Evolutionary conservation across 2,113 vertebrate genomes (phyloP).

Genomic region (Polyodon spathula): DNA sequence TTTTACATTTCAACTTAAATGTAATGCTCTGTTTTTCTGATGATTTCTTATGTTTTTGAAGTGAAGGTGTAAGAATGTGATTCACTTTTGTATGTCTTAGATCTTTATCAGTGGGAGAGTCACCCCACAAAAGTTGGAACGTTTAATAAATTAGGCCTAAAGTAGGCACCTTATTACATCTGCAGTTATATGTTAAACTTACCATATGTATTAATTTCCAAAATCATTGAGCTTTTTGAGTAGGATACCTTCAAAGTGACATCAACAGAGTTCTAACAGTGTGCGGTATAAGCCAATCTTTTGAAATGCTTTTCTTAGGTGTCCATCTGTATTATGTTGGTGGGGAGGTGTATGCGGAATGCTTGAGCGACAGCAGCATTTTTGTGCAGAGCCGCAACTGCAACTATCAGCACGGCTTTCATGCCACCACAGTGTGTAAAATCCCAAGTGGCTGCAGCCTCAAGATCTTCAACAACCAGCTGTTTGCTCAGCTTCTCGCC

Average conservation of each 20-base stretch:
- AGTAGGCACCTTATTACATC: too few relatives aligned
- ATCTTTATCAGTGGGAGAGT: too few relatives aligned
- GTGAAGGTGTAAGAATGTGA: too few relatives aligned
- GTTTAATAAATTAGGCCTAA: too few relatives aligned
- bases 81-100: too few relatives aligned
- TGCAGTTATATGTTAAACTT: too few relatives aligned
- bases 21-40: too few relatives aligned
- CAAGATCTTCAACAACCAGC: conserved; percentile 98
- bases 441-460: conserved; percentile 97
- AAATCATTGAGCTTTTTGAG: not conserved
- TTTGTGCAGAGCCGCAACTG: conserved; percentile 98
- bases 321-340: conserved; percentile 91
- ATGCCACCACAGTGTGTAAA: conserved; percentile 91
- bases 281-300: not conserved
- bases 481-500: conserved; percentile 89
- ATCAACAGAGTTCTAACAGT: not conserved
- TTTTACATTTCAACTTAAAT: too few relatives aligned
- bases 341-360: conserved; percentile 91
- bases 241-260: not conserved
- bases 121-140: too few relatives aligned
- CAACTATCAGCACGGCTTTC: conserved; percentile 95
- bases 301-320: conserved; percentile 44
- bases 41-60: too few relatives aligned
- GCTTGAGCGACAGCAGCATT: conserved; percentile 95
- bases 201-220: too few relatives aligned